Evolutionary conservation across 2,113 vertebrate genomes (phyloP), one percentile per base, ranked within the genome.

Genomic region (Carlito syrichta): DNA sequence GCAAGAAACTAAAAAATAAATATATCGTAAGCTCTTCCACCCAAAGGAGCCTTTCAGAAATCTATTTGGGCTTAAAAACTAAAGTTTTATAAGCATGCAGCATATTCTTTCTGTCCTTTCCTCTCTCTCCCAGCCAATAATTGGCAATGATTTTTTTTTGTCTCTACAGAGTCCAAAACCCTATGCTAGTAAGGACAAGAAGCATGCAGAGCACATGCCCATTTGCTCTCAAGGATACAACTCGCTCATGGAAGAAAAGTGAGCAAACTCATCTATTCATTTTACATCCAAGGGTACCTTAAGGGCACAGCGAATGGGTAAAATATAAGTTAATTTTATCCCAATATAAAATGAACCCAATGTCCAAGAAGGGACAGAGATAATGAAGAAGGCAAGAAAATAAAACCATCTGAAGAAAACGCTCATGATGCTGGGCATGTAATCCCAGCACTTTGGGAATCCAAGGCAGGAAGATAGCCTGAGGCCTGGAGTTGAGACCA

Each of bases 1-100:
- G 69, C 94, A 97, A 97, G 93, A 83, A 82, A 43, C 43, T 52
- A 35, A 38, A 50, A 14, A 63, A 60, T 35, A 1, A 92, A 86
- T 56, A 69, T n/a, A 14, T 56, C 35, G 1, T 94, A 83, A 74
- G 25, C 6, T 58, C 35, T 87, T 76, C 19, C 22, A 81, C 20
- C 22, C 22, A 63, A 93, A 88, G 19, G 6, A 92, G 9, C 0
- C 48, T 93, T 97, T 92, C 45, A 87, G 82, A 45, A 73, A 84
- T 94, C 5, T 27, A 23, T 76, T 71, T 89, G 89, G 54, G 35
- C n/a, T 77, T 94, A 66, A 83, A 92, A 90, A 62, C 8, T 52
- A n/a, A 87, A 66, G 3, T 71, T 87, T 77, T n/a, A 74, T 66
- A 71, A 50, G 71, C 3, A 8, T 17, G 4, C 19, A 43, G 58